Evolutionary conservation across 2,888 invertebrate genomes (phyloP), one percentile per base, ranked within the genome.

Genomic region (Spodoptera exigua): DNA sequence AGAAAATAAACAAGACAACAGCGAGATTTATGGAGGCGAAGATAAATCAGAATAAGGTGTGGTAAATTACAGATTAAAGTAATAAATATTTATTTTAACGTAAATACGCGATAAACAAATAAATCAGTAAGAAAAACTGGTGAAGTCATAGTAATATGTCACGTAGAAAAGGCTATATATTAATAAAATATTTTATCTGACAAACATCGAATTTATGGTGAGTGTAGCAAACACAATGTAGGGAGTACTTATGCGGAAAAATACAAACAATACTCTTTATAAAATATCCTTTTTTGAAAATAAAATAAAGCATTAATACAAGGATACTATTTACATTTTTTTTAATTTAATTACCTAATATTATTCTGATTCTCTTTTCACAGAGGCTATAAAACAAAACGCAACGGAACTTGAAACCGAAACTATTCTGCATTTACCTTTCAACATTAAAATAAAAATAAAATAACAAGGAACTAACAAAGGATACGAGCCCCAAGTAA

Each of bases 41-140:
- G 32, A 69, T 69, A 70, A 69, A 69, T 69, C 71, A 69, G 54
- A 70, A 58, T 65, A 69, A 70, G 70, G 67, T 70, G 72, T 66
- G 72, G 72, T 71, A 67, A 66, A 53, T 65, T 66, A 58, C 72
- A 70, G 69, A 70, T 70, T 70, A 70, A 71, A 70, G 69, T 56
- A 66, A 70, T 75, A 76, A 76, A 76, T 75, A 76, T 61, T 65
- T 70, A 75, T 75, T 73, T 70, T 67, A 75, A 70, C 47, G 67
- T 57, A 14, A 61, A 53, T 67, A 36, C 47, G 41, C 64, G 62
- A 74, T 68, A 76, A 77, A 77, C 72, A 76, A 65, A 76, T 76
- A 77, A 65, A 76, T 76, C 78, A 72, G 4, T 36, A 60, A 67
- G 78, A 72, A 53, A 54, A 61, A 76, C 53, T n/a, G 47, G 32